Evolutionary conservation across 2,113 vertebrate genomes (phyloP).

Genomic region (Mixornis gularis): DNA sequence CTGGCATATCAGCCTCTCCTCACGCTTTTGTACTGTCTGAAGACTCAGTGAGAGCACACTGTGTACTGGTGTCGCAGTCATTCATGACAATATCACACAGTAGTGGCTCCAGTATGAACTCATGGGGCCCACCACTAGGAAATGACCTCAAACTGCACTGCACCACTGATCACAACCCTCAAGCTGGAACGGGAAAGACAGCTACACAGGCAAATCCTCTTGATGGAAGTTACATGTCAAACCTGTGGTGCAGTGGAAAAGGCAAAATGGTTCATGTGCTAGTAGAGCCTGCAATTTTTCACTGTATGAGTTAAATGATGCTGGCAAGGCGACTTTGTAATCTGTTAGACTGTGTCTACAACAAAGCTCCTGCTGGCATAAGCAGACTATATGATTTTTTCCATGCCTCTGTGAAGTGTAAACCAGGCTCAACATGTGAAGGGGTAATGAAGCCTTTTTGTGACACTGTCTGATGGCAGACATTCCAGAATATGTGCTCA

Average conservation of each 20-base stretch:
- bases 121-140: background rate
- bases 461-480: background rate
- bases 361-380: background rate
- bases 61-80: background rate
- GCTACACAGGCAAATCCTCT: background rate
- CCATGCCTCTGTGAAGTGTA: background rate
- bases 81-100: background rate
- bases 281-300: background rate
- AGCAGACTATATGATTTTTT: background rate
- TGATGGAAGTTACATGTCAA: background rate
- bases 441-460: background rate
- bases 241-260: background rate
- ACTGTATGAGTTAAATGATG: background rate
- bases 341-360: background rate
- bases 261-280: background rate
- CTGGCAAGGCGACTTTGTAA: background rate
- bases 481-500: slow-evolving; percentile 23
- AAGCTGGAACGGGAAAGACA: background rate
- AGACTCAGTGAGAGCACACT: background rate
- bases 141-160: background rate
- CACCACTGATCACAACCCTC: background rate
- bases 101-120: background rate
- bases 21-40: background rate
- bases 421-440: background rate
- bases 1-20: background rate